Evolutionary conservation across 2,797 vertebrate species (phyloP).

Genomic region (Sebastes vulpes): DNA sequence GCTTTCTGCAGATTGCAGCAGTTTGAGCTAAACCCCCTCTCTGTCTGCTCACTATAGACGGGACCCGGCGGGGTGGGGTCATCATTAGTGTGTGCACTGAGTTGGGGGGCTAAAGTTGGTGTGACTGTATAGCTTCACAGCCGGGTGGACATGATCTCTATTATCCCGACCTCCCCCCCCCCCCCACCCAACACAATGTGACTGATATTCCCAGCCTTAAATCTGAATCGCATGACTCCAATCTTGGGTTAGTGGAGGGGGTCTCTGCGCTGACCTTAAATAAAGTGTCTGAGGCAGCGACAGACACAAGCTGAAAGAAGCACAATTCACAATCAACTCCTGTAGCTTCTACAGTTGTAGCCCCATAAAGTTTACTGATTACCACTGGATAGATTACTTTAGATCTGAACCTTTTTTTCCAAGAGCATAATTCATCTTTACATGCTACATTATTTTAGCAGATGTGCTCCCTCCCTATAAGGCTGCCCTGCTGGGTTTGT

Average conservation of each 20-base stretch:
- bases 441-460: background rate
- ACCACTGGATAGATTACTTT: background rate
- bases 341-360: background rate
- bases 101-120: constrained; percentile 38
- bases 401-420: background rate
- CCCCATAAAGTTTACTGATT: background rate
- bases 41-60: constrained; percentile 80
- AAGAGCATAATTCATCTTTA: background rate
- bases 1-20: constrained; percentile 87
- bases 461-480: background rate
- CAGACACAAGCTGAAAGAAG: constrained; percentile 3
- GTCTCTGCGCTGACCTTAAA: constrained; percentile 28
- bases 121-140: constrained; percentile 50
- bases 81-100: constrained; percentile 44
- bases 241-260: constrained; percentile 14
- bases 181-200: constrained; percentile 20
- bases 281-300: constrained; percentile 11
- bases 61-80: constrained; percentile 65
- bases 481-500: background rate
- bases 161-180: background rate
- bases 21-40: constrained; percentile 83
- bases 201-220: constrained; percentile 54
- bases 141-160: constrained; percentile 27
- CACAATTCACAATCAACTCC: background rate
- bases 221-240: constrained; percentile 71